Evolutionary conservation across 2,888 invertebrate species (phyloP).

Genomic region (Loripinus fragilis): DNA sequence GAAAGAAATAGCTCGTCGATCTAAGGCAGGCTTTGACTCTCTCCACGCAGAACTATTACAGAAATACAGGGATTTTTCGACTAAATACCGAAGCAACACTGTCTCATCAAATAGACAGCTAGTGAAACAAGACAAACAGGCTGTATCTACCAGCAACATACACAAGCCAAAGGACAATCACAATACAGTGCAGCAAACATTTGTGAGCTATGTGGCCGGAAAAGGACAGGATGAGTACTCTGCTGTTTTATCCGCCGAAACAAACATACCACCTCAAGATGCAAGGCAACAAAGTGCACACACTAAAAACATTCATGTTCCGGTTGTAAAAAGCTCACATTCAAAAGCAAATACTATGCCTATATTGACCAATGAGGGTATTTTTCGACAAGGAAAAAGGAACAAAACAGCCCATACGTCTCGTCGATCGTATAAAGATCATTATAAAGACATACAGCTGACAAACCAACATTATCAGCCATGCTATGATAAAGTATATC

Average conservation of each 20-base stretch:
- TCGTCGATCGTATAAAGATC: background rate
- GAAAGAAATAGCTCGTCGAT: background rate
- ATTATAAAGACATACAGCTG: background rate
- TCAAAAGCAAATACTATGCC: too few relatives aligned
- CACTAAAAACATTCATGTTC: too few relatives aligned
- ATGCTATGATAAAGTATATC: background rate
- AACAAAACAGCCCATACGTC: too few relatives aligned
- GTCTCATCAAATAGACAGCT: background rate
- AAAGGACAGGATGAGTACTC: too few relatives aligned
- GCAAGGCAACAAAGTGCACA: too few relatives aligned
- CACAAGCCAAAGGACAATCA: background rate
- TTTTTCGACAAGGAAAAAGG: too few relatives aligned
- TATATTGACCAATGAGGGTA: too few relatives aligned
- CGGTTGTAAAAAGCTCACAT: too few relatives aligned
- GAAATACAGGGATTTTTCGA: background rate
- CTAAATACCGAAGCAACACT: background rate
- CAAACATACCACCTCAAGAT: too few relatives aligned
- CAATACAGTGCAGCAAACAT: background rate
- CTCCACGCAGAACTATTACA: background rate
- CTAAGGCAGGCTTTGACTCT: background rate
- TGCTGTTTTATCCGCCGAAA: too few relatives aligned
- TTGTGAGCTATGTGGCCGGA: slow-evolving; percentile 17
- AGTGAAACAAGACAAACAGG: background rate
- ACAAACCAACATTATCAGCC: background rate
- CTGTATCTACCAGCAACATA: background rate